Base-by-base conservation (phyloP, 2,888 invertebrate species). In the Ennomos erosarius region DNA sequence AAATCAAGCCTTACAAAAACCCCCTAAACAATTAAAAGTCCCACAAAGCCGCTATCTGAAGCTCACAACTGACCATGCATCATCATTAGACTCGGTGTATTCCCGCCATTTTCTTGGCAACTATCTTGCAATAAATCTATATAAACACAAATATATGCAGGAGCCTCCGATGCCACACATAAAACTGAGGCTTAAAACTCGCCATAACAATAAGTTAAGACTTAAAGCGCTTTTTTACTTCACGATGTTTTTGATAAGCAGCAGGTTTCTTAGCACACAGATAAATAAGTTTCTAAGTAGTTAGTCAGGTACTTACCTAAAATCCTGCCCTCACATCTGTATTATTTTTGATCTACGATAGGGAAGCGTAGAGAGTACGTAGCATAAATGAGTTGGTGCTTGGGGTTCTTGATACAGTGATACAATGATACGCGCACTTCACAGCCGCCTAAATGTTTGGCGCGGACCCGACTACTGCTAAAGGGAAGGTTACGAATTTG, bases 121-220 rank as follows among this genome's bases (percentile, higher is more conserved):
- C 65, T 63, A 64, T 69, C 62, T 44, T 39, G 56, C 67, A 66
- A 81, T 85, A 84, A 85, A 84, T 85, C 82, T 82, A 78, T 81
- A 82, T 82, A 80, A 82, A 76, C 77, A 79, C 81, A 84, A 85
- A 85, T 82, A 85, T 81, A 81, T 79, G 79, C 77, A 75, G 59
- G 74, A 74, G 76, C 74, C 72, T 69, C 75, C 82, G 80, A 76
- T 79, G 78, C 77, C 73, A 76, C 79, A 88, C 91, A 92, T 93
- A 93, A 92, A 92, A 90, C 92, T 87, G 85, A 84, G 83, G 88
- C 90, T 92, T 88, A 85, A 86, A 87, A 81, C 81, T 79, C 79
- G 88, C 92, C 88, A 92, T 93, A 91, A 93, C 92, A 93, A 91
- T 93, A 93, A 93, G 92, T 93, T 92, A 92, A 82, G 82, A 89